Percentiles rank a stretch among this genome's conserved stretches.
These are phyloP conservation scores for Nymphalis io DNA, from an alignment of 1,140 invertebrate genomes.

Conservation along the genomic window DNA sequence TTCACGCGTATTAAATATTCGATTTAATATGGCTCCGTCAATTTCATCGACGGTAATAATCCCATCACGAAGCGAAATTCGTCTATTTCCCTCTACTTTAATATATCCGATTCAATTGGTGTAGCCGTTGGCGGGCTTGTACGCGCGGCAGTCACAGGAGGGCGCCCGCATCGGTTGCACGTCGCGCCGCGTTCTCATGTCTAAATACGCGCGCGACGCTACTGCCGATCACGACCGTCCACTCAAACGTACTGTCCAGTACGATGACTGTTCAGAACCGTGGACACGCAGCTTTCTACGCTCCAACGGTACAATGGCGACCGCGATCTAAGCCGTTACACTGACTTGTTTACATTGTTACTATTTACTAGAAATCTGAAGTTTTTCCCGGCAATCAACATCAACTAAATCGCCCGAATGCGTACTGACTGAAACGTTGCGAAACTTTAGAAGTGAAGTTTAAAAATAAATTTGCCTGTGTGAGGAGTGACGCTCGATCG, in stretches of 20 bases:
- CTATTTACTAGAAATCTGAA: constrained; percentile 57
- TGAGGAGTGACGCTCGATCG: constrained; percentile 63
- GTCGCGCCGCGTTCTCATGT: constrained; percentile 33
- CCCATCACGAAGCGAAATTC: constrained; percentile 59
- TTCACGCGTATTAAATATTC: constrained; percentile 58
- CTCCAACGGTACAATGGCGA: constrained; percentile 60
- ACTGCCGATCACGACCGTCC: constrained; percentile 33
- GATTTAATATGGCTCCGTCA: constrained; percentile 47
- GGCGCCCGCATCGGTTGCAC: constrained; percentile 60
- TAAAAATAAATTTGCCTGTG: constrained; percentile 77
- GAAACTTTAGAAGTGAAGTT: constrained; percentile 78
- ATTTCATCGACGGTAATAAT: constrained; percentile 57
- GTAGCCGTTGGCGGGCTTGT: constrained; percentile 29
- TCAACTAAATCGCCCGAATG: constrained; percentile 57
- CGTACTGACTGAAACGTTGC: constrained; percentile 66
- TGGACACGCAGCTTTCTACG: constrained; percentile 61
- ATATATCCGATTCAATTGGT: constrained; percentile 52
- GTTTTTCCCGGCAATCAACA: constrained; percentile 53
- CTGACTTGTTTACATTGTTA: constrained; percentile 61
- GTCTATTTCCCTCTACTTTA: constrained; percentile 60
- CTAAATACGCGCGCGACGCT: constrained; percentile 19
- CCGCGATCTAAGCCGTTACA: constrained; percentile 58
- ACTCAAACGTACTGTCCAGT: constrained; percentile 42
- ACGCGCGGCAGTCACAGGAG: constrained; percentile 60
- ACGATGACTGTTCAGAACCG: constrained; percentile 56